A percentile compares a stretch with the other conserved stretches of the same genome.
Evolutionary conservation across 2,113 vertebrate species (phyloP).

Genomic region (Oncorhynchus keta): DNA sequence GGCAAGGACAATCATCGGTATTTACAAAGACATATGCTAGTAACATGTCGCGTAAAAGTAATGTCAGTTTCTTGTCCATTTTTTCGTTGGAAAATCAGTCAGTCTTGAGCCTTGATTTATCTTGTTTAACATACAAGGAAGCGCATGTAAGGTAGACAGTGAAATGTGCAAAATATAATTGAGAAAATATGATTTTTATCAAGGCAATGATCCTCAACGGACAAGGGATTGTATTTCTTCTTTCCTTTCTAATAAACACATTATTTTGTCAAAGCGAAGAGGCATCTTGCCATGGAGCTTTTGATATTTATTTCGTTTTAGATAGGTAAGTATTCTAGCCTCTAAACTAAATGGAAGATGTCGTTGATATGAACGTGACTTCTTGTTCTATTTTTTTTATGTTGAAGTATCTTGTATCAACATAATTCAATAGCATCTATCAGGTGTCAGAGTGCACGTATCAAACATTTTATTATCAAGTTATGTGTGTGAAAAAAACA

Average conservation of each 20-base stretch:
- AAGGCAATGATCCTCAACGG: constrained; percentile 14
- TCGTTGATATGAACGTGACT: too few species aligned
- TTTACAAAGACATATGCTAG: not conserved
- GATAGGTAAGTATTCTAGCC: constrained; percentile 65
- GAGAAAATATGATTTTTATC: not conserved
- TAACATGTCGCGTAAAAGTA: not conserved
- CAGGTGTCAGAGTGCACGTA: too few species aligned
- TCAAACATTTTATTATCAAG: too few species aligned
- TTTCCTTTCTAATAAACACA: constrained; percentile 17
- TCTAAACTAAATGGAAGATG: too few species aligned
- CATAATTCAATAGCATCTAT: too few species aligned
- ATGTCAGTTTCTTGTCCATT: not conserved
- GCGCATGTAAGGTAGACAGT: not conserved
- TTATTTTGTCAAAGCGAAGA: constrained; percentile 62
- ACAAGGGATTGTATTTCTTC: constrained; percentile 47
- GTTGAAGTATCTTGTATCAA: too few species aligned
- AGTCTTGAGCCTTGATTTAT: not conserved
- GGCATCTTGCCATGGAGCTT: constrained; percentile 83
- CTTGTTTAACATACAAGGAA: too few species aligned
- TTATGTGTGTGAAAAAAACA: too few species aligned
- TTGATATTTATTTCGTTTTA: constrained; percentile 87
- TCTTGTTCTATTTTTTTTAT: too few species aligned
- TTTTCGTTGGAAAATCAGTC: not conserved
- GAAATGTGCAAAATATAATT: not conserved
- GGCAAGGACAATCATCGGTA: not conserved